Evolutionary conservation across 2,113 vertebrate genomes (phyloP), one percentile per base, ranked within the genome.

Genomic region (Crotalus tigris): DNA sequence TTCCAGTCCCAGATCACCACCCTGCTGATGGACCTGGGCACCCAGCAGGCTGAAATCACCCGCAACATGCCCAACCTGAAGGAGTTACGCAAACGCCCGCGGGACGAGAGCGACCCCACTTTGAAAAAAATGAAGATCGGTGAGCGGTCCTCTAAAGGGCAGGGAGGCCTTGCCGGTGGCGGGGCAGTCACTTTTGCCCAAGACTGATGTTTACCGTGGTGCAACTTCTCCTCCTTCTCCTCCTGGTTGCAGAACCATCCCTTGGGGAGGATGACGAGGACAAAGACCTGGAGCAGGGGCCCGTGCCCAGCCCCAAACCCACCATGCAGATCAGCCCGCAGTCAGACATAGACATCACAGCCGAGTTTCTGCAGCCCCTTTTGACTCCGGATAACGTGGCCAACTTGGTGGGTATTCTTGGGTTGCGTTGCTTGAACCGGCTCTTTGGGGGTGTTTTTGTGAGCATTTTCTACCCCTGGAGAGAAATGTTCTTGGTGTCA

Each of bases 1-100:
- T 99, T 99, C 97, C 98, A 99, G 94, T 97, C 98, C 24, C 99
- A 99, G 94, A 99, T 99, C 95, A 98, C 98, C 96, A 99, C 99
- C 0, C 97, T 99, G 91, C 98, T 99, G 33, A 97, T 99, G 61
- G 99, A 99, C 96, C 97, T 99, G 96, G 99, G 99, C 69, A 99
- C 99, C 15, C 98, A 98, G 0, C 99, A 99, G 96, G 98, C 97
- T 0, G 99, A 99, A 93, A 99, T 99, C 0, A 97, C 98, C 39
- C 98, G 99, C 89, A 97, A 98, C 33, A 98, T 98, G 1, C 99
- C 99, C 3, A 97, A 95, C 0, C 94, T 97, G 1, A 97, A 98
- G 0, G 98, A 99, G 1, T 90, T 97, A 46, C 98, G 99, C 91
- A 99, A 99, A 85, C 97, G 99, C 0, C 96, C 98, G 2, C 98